Percentiles rank a stretch among this genome's conserved stretches.
Evolutionary conservation across 2,113 vertebrate genomes (phyloP).

Genomic region (Boleophthalmus pectinirostris): DNA sequence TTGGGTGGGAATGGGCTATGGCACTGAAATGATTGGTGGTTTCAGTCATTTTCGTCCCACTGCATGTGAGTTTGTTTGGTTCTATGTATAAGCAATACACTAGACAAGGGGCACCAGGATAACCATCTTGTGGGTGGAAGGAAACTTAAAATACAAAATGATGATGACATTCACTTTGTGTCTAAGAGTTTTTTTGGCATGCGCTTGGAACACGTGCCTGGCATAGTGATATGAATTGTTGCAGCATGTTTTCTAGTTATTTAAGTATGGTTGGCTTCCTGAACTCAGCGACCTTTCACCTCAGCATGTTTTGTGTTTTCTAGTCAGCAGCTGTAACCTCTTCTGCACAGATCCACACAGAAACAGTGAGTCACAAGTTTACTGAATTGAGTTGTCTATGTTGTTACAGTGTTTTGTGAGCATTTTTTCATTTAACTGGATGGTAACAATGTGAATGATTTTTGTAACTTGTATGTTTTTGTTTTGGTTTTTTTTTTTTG

Average conservation of each 20-base stretch:
- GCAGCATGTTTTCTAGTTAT: slow-evolving; percentile 10
- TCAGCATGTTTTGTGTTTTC: slow-evolving; percentile 25
- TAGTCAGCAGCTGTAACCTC: slow-evolving; percentile 35
- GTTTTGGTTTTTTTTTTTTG: too few species aligned
- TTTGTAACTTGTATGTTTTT: too few species aligned
- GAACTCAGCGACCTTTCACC: slow-evolving; percentile 46
- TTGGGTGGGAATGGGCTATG: slow-evolving; percentile 49
- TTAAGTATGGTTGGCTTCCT: slow-evolving; percentile 3
- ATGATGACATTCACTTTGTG: slow-evolving; percentile 60
- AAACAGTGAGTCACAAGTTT: slow-evolving; percentile 47
- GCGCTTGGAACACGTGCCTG: slow-evolving; percentile 42
- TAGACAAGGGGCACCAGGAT: slow-evolving; percentile 42
- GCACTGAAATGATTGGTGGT: slow-evolving; percentile 64
- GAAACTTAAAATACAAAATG: slow-evolving; percentile 50
- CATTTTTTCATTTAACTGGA: neutral
- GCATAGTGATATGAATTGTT: slow-evolving; percentile 9
- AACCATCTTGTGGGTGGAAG: slow-evolving; percentile 56
- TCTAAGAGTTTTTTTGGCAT: slow-evolving; percentile 54
- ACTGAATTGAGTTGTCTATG: slow-evolving; percentile 31
- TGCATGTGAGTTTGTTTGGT: slow-evolving; percentile 49
- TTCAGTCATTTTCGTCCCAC: slow-evolving; percentile 57
- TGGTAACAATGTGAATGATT: neutral
- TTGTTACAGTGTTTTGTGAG: neutral
- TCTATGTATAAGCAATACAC: slow-evolving; percentile 50
- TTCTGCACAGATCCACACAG: slow-evolving; percentile 30